phyloP scores from a whole-genome alignment of 2,797 vertebrate genomes.

The Dermochelys coriacea region DNA sequence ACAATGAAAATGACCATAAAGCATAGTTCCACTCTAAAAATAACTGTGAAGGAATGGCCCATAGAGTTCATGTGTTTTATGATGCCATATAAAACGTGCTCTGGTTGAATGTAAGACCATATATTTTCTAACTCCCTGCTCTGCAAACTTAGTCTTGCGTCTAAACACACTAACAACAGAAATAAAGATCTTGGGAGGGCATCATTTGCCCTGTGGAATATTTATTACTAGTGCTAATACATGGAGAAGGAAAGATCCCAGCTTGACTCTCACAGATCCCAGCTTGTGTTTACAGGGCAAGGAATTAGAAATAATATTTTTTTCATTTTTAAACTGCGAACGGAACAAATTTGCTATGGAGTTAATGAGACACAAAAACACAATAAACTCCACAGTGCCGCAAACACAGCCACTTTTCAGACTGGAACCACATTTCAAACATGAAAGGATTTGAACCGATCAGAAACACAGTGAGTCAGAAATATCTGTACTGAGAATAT shows the following conservation, averaged over 20 bases:
- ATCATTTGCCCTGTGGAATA: background rate
- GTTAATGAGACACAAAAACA: constrained; percentile 27
- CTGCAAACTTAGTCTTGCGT: background rate
- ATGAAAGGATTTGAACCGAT: background rate
- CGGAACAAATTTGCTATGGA: constrained; percentile 3
- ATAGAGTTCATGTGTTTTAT: background rate
- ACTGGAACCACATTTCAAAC: constrained; percentile 2
- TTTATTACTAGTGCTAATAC: background rate
- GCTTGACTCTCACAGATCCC: background rate
- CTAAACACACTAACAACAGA: background rate
- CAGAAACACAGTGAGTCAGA: constrained; percentile 26
- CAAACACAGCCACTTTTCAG: background rate
- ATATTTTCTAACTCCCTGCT: background rate
- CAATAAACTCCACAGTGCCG: constrained; percentile 13
- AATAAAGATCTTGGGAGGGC: background rate
- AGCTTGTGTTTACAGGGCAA: background rate
- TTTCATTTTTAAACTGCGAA: background rate
- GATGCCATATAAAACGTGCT: background rate
- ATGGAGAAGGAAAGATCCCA: background rate
- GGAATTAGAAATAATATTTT: background rate
- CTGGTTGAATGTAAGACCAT: background rate
- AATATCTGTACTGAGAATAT: constrained; percentile 11
- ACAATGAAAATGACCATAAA: background rate
- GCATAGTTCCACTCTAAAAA: background rate
- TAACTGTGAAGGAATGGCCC: background rate